Evolutionary conservation across 2,113 vertebrate species (phyloP).

Genomic region (Gymnogyps californianus): DNA sequence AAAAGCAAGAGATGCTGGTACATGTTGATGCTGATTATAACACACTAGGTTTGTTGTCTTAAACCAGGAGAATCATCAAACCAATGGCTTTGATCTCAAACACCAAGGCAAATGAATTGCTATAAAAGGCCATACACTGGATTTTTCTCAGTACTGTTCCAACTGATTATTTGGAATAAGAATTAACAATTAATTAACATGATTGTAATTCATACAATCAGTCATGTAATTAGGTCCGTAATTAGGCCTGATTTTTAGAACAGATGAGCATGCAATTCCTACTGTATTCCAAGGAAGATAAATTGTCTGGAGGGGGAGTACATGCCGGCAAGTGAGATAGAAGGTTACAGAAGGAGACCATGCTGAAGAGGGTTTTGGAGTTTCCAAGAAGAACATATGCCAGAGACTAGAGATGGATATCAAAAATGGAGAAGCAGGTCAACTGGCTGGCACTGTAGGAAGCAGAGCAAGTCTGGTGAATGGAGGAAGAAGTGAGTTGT

Average conservation of each 20-base stretch:
- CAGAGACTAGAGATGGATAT: neutral
- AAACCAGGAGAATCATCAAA: neutral
- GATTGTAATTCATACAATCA: neutral
- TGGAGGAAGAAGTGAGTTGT: neutral
- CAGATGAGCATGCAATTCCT: neutral
- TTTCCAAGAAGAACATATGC: neutral
- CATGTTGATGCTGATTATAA: neutral
- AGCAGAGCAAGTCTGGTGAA: neutral
- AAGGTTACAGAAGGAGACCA: neutral
- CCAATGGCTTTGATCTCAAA: neutral
- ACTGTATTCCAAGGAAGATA: neutral
- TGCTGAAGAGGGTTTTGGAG: neutral
- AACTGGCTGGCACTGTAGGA: neutral
- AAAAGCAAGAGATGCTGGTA: neutral
- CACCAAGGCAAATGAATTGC: neutral
- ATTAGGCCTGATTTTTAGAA: neutral
- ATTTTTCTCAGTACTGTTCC: neutral
- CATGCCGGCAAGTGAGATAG: fast-evolving
- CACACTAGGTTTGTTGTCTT: neutral
- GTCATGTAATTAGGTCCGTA: neutral
- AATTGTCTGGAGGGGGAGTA: neutral
- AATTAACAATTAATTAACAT: neutral
- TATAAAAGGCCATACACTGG: neutral
- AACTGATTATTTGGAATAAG: neutral
- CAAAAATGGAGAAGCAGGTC: neutral